Evolutionary conservation across 2,113 vertebrate genomes (phyloP).

Genomic region (Tachysurus fulvidraco): DNA sequence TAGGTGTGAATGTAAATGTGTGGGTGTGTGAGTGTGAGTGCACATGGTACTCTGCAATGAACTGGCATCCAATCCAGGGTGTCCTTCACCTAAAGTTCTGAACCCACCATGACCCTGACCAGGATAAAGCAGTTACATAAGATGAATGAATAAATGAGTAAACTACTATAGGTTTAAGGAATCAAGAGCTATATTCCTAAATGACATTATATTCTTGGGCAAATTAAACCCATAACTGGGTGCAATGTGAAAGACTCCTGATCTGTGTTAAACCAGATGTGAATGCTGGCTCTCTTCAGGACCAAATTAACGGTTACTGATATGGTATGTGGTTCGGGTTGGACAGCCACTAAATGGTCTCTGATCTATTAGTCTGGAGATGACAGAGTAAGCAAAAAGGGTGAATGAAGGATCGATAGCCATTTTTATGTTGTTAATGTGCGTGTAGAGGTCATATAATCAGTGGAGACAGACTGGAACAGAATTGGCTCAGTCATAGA

Average conservation of each 20-base stretch:
- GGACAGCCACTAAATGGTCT: conserved; percentile 44
- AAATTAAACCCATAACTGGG: not conserved
- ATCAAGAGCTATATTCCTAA: not conserved
- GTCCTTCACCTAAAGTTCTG: not conserved
- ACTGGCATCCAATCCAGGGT: not conserved
- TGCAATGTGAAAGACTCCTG: not conserved
- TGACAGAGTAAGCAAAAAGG: conserved; percentile 63
- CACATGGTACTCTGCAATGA: not conserved
- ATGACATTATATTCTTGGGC: not conserved
- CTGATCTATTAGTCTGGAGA: conserved; percentile 48
- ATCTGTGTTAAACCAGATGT: not conserved
- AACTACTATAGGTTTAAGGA: not conserved
- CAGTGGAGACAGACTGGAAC: conserved; percentile 1
- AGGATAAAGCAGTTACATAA: conserved; percentile 1
- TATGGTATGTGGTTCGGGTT: not conserved
- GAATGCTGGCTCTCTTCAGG: not conserved
- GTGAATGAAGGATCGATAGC: conserved; percentile 50
- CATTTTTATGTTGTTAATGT: conserved; percentile 9
- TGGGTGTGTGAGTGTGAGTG: no score
- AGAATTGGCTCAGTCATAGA: conserved; percentile 37
- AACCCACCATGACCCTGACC: not conserved
- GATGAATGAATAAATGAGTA: not conserved
- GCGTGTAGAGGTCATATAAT: conserved; percentile 49
- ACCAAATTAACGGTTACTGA: conserved; percentile 23
- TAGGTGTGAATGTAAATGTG: no score